Evolutionary conservation across 2,888 invertebrate species (phyloP).

Genomic region (Deroplatys truncata): DNA sequence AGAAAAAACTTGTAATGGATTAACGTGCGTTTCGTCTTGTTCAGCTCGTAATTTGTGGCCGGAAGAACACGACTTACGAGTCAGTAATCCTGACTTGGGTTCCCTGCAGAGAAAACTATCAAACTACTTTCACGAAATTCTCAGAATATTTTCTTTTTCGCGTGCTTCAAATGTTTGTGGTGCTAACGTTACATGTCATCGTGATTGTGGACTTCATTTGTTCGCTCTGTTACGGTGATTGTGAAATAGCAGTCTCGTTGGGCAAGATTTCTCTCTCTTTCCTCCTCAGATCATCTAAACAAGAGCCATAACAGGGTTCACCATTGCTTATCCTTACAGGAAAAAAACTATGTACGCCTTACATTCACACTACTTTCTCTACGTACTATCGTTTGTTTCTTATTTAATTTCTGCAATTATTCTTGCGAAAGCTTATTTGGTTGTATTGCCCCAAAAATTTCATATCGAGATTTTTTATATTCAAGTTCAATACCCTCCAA

Average conservation of each 20-base stretch:
- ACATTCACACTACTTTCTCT: no score
- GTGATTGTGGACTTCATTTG: background rate
- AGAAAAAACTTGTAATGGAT: background rate
- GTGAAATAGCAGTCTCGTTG: background rate
- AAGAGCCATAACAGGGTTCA: no score
- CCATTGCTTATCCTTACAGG: no score
- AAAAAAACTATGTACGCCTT: no score
- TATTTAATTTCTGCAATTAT: no score
- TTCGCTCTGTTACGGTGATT: background rate
- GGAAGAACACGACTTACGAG: background rate
- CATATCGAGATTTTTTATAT: no score
- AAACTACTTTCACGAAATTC: background rate
- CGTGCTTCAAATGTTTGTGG: background rate
- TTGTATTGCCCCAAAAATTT: no score
- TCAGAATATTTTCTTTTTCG: background rate
- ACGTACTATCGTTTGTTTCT: no score
- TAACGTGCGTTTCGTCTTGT: background rate
- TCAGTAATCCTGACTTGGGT: background rate
- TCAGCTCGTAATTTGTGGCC: background rate
- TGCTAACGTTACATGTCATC: background rate
- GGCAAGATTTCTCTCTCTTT: background rate
- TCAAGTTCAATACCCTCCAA: no score
- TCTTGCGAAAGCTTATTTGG: no score
- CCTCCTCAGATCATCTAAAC: no score
- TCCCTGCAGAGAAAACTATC: no score